These are phyloP conservation scores for Tenualosa ilisha DNA, from an alignment of 2,797 vertebrate species.

Conservation along the genomic window DNA sequence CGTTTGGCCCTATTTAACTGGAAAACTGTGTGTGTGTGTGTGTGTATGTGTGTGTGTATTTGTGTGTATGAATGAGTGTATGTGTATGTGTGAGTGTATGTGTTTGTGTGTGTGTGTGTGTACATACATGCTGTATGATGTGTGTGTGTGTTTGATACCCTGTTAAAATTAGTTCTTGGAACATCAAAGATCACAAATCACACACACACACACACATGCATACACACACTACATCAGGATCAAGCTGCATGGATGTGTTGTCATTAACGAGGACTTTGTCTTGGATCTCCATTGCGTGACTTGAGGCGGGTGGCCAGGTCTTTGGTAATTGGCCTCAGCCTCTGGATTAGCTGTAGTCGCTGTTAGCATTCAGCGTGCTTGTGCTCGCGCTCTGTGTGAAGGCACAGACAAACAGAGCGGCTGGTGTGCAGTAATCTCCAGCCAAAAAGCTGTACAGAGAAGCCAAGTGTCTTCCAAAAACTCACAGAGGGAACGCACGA, in stretches of 20 bases:
- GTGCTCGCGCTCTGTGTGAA: background rate
- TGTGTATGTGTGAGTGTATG: no score
- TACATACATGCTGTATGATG: no score
- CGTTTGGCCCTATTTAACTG: background rate
- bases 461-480: background rate
- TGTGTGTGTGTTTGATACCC: background rate
- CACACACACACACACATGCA: conserved; percentile 11
- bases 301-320: background rate
- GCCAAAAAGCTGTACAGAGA: background rate
- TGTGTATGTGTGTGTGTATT: background rate
- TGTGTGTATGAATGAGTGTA: background rate
- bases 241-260: background rate
- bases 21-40: background rate
- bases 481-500: background rate
- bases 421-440: background rate
- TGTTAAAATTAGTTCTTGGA: background rate
- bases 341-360: background rate
- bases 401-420: background rate
- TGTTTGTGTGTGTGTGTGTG: no score
- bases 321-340: conserved; percentile 1
- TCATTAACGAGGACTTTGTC: background rate
- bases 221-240: background rate
- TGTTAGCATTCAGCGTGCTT: background rate
- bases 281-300: background rate
- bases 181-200: background rate